These are phyloP conservation scores for Hippopotamyrus pictus DNA, from an alignment of 2,797 vertebrate species.

Conservation along the genomic window DNA sequence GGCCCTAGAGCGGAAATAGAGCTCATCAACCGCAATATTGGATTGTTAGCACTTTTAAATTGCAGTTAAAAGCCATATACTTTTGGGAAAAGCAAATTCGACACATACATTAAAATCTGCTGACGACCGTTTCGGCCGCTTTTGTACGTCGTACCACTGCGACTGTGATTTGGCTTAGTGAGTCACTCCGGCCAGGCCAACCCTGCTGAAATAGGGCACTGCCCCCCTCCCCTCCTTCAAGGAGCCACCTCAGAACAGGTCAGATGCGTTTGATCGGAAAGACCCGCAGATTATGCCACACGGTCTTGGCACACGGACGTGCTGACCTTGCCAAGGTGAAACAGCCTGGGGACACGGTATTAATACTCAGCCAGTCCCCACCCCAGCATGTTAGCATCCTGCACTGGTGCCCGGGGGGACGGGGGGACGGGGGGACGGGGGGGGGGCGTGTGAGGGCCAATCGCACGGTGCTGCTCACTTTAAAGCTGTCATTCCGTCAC, in stretches of 20 bases:
- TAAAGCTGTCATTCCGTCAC: background rate
- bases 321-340: constrained; percentile 18
- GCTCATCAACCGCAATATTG: background rate
- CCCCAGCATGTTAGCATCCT: background rate
- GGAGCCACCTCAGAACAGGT: background rate
- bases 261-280: constrained; percentile 7
- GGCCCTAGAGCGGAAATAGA: background rate
- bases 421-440: background rate
- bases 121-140: background rate
- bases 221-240: background rate
- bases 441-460: background rate
- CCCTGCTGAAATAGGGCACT: background rate
- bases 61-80: background rate
- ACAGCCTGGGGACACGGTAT: background rate
- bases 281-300: background rate
- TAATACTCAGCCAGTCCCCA: background rate
- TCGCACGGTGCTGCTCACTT: background rate
- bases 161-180: background rate
- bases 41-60: constrained; percentile 1
- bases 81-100: background rate
- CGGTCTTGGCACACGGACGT: background rate
- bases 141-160: background rate
- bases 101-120: background rate
- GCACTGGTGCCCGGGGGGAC: background rate
- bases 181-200: background rate